A percentile compares a stretch with the other conserved stretches of the same genome.
These are phyloP conservation scores for Calameuta filiformis DNA, from an alignment of 2,888 invertebrate genomes.

Conservation along the genomic window DNA sequence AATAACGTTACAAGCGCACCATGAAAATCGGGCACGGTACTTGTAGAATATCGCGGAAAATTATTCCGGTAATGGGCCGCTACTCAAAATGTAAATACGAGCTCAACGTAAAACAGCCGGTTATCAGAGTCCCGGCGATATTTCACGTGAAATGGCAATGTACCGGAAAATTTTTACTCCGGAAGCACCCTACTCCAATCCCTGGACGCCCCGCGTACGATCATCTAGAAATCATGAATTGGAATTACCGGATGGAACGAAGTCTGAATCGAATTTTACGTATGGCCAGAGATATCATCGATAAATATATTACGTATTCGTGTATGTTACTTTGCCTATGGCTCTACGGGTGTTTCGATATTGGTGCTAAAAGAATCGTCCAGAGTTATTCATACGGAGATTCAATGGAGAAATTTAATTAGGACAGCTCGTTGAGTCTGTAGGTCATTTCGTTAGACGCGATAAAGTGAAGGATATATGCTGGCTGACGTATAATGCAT, in stretches of 20 bases:
- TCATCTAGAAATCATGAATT: background rate
- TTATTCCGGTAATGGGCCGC: background rate
- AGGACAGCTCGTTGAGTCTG: background rate
- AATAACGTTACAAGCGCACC: background rate
- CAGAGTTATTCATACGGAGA: background rate
- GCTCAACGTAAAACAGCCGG: background rate
- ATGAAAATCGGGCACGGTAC: background rate
- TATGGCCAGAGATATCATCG: background rate
- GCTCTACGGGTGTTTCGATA: background rate
- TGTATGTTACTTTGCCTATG: background rate
- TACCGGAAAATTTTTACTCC: background rate
- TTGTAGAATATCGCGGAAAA: background rate
- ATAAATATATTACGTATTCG: background rate
- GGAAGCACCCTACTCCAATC: background rate
- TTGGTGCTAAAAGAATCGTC: background rate
- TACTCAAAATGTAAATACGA: background rate
- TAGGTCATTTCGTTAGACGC: background rate
- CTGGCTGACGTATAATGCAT: background rate
- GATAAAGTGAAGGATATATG: background rate
- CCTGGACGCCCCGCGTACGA: background rate
- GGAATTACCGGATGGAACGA: background rate
- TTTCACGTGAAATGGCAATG: background rate
- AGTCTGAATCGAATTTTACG: background rate
- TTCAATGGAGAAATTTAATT: background rate
- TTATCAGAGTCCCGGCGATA: background rate